A percentile compares a stretch with the other conserved stretches of the same genome.
phyloP scores from a whole-genome alignment of 2,888 invertebrate genomes.

The Tuberolachnus salignus region DNA sequence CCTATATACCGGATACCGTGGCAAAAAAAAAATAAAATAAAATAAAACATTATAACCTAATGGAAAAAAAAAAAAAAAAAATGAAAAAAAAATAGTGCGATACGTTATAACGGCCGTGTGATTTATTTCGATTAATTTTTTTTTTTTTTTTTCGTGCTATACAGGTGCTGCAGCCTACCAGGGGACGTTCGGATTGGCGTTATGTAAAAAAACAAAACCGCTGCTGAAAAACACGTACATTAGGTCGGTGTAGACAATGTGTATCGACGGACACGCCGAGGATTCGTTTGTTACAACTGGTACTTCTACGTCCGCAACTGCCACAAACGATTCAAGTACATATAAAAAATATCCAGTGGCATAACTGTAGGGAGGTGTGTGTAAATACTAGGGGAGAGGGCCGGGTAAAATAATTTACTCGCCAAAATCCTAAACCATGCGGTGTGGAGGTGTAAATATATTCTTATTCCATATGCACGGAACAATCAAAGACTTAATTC shows the following conservation, averaged over 20 bases:
- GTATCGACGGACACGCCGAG: constrained; percentile 43
- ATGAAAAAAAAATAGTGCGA: neutral
- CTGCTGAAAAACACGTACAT: constrained; percentile 28
- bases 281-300: constrained; percentile 2
- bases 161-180: constrained; percentile 1
- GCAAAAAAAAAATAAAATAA: constrained; percentile 7
- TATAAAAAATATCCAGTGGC: neutral
- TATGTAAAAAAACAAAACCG: constrained; percentile 25
- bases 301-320: neutral
- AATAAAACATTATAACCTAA: neutral
- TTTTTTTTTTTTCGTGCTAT: too few relatives aligned
- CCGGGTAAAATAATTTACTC: neutral
- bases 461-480: too few relatives aligned
- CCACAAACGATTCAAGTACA: neutral
- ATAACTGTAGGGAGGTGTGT: neutral
- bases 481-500: too few relatives aligned
- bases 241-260: constrained; percentile 45
- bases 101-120: neutral
- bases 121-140: too few relatives aligned
- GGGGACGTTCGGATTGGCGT: constrained; percentile 4
- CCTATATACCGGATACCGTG: neutral
- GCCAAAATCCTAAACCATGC: too few relatives aligned
- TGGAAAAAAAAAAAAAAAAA: neutral
- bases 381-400: neutral
- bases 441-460: neutral